Evolutionary conservation across 2,888 invertebrate genomes (phyloP).

Genomic region (Agrochola macilenta): DNA sequence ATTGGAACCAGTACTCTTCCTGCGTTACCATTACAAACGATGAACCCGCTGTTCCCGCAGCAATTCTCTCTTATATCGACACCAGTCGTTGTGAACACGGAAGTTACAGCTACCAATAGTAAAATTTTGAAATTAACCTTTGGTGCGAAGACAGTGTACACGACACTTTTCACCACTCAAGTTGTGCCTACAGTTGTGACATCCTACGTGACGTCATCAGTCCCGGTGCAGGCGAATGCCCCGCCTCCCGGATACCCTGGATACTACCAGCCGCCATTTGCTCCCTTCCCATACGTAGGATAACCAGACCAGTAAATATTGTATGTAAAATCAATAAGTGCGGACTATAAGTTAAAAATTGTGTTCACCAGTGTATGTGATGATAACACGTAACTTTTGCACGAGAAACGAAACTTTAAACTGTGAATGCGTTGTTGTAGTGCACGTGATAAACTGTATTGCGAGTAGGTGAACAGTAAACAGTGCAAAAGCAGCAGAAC

Average conservation of each 20-base stretch:
- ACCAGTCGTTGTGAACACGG: slow-evolving; percentile 94
- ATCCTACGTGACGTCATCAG: slow-evolving; percentile 95
- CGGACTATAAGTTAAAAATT: slow-evolving; percentile 66
- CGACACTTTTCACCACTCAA: slow-evolving; percentile 95
- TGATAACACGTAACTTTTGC: slow-evolving; percentile 72
- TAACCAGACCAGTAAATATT: slow-evolving; percentile 78
- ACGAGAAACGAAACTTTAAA: slow-evolving; percentile 75
- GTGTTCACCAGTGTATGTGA: slow-evolving; percentile 76
- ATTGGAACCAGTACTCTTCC: slow-evolving; percentile 93
- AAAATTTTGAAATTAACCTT: slow-evolving; percentile 96
- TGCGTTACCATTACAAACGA: slow-evolving; percentile 89
- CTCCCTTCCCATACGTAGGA: slow-evolving; percentile 94
- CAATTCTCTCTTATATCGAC: slow-evolving; percentile 95
- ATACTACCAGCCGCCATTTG: slow-evolving; percentile 94
- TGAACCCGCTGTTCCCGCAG: slow-evolving; percentile 91
- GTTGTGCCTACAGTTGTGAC: slow-evolving; percentile 96
- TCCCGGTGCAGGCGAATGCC: slow-evolving; percentile 93
- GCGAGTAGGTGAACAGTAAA: slow-evolving; percentile 83
- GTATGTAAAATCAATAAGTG: slow-evolving; percentile 60
- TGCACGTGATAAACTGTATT: slow-evolving; percentile 84
- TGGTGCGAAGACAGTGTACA: slow-evolving; percentile 97
- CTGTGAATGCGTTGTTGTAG: slow-evolving; percentile 79
- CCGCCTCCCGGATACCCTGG: slow-evolving; percentile 92
- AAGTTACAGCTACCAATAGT: slow-evolving; percentile 95
- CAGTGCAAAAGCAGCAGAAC: slow-evolving; percentile 81